phyloP scores from a whole-genome alignment of 2,888 invertebrate species.

The Trissolcus japonicus region DNA sequence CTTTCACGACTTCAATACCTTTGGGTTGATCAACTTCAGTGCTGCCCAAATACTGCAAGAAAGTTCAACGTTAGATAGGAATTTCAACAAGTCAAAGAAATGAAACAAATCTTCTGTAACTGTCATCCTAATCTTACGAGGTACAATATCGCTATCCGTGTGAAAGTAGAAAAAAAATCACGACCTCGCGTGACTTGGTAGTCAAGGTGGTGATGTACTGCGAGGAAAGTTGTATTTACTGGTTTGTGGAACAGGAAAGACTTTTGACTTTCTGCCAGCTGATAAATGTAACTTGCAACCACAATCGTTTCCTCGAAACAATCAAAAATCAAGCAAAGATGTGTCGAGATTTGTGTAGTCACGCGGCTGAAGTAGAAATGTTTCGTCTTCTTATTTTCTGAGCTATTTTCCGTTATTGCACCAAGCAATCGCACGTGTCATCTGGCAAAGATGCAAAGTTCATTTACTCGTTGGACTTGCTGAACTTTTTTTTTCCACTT shows the following conservation, averaged over 20 bases:
- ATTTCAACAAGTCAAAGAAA: no score
- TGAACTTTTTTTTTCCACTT: no score
- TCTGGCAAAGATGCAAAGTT: no score
- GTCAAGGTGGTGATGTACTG: constrained; percentile 55
- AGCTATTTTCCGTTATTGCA: no score
- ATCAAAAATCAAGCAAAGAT: not conserved
- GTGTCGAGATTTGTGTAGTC: no score
- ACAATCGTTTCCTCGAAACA: constrained; percentile 9
- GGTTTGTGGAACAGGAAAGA: constrained; percentile 47
- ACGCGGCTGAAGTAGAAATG: no score
- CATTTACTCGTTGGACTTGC: no score
- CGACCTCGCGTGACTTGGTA: constrained; percentile 57
- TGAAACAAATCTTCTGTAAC: no score
- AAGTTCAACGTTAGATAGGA: not conserved
- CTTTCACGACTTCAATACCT: constrained; percentile 98
- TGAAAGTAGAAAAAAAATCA: constrained; percentile 49
- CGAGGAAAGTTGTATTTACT: constrained; percentile 52
- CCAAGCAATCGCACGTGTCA: no score
- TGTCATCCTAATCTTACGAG: no score
- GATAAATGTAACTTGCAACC: constrained; percentile 3
- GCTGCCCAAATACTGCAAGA: constrained; percentile 90
- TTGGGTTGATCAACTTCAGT: constrained; percentile 97
- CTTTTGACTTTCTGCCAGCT: constrained; percentile 49
- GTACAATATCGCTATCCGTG: constrained; percentile 27
- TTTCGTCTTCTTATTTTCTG: no score